Evolutionary conservation across 2,888 invertebrate genomes (phyloP), one percentile per base, ranked within the genome.

Genomic region (Troides aeacus): DNA sequence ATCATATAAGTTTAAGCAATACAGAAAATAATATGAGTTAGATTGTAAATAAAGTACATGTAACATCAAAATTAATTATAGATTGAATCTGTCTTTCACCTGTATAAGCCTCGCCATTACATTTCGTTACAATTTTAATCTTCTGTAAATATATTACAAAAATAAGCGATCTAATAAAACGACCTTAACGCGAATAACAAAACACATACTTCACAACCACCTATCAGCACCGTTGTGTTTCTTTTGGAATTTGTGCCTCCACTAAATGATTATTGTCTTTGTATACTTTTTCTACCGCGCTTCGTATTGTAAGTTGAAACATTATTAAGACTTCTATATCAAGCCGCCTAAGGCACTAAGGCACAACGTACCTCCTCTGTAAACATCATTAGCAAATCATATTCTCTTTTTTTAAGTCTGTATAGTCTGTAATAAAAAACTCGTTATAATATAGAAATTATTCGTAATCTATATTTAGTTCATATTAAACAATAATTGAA

Each of bases 181-280:
- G 30, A 68, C 69, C 64, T 72, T 72, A 78, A 70, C 67, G 50
- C 63, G 79, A 80, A 72, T 77, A 61, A 74, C 61, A 24, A 62
- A 42, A 61, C 67, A 61, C 21, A 66, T 61, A 79, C 71, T 81
- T 80, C 79, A 79, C 81, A 79, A 79, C 81, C 79, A 76, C 77
- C 83, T 83, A 84, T 82, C 81, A 81, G 75, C 81, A 79, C 74
- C 59, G 80, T 77, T 77, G 78, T 83, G 81, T 83, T 81, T 83
- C 82, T 82, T 80, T 84, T 81, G 85, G 85, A 85, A 85, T 86
- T 83, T 84, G 84, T 85, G 83, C 84, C 83, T 82, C 78, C 83
- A 85, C 84, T 85, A 85, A 86, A 86, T 85, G 85, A 85, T 85
- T 84, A 84, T 81, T 83, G 79, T 78, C 81, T 82, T 83, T 84